Percentiles rank a stretch among this genome's conserved stretches.
These are phyloP conservation scores for Habropoda laboriosa DNA, from an alignment of 1,140 invertebrate species.

Conservation along the genomic window DNA sequence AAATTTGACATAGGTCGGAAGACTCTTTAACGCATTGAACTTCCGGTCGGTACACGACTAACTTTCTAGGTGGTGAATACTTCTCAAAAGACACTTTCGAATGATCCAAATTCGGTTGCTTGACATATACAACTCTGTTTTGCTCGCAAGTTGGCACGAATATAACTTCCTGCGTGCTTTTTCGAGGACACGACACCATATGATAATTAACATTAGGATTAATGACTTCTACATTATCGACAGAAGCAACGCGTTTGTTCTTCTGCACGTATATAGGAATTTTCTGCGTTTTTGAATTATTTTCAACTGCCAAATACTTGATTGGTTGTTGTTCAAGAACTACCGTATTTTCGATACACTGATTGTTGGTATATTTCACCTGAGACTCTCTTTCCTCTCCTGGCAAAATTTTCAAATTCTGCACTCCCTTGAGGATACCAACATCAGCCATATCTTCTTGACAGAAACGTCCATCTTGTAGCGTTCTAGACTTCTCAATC, in stretches of 20 bases:
- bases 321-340: conserved; percentile 7
- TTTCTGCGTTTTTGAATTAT: not conserved
- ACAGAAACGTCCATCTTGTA: not conserved
- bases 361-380: not conserved
- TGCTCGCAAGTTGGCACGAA: conserved; percentile 1
- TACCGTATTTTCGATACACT: not conserved
- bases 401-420: conserved; percentile 26
- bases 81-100: not conserved
- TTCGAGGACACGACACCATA: not conserved
- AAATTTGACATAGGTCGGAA: not conserved
- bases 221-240: not conserved
- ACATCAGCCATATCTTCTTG: not conserved
- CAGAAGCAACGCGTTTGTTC: not conserved
- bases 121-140: not conserved
- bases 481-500: not conserved
- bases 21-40: not conserved
- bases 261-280: conserved; percentile 25
- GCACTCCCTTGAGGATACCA: conserved; percentile 10
- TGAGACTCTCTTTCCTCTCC: not conserved
- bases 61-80: not conserved
- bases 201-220: conserved; percentile 1
- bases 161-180: conserved; percentile 5
- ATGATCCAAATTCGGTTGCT: not conserved
- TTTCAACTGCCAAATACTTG: conserved; percentile 28
- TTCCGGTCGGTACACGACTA: not conserved